Evolutionary conservation across 2,113 vertebrate genomes (phyloP).

Genomic region (Sinocyclocheilus anshuiensis): DNA sequence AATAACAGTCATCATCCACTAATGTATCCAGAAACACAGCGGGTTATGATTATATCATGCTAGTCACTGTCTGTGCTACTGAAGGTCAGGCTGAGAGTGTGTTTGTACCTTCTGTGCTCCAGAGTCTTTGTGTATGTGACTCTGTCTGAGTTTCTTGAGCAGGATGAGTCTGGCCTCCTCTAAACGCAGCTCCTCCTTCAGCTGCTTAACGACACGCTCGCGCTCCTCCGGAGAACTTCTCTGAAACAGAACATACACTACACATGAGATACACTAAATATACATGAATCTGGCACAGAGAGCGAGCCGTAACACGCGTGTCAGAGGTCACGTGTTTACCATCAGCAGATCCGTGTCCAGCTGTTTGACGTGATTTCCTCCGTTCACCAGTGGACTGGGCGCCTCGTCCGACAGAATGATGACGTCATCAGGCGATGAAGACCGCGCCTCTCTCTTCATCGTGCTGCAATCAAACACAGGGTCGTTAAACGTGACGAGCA

Average conservation of each 20-base stretch:
- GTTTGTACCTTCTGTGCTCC: slow-evolving; percentile 83
- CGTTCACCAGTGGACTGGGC: slow-evolving; percentile 86
- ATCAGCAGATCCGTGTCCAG: slow-evolving; percentile 85
- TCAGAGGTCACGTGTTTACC: slow-evolving; percentile 70
- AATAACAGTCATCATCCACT: too few species aligned
- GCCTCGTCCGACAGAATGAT: slow-evolving; percentile 93
- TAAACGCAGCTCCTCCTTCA: slow-evolving; percentile 90
- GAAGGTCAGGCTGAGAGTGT: not conserved
- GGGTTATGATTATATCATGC: too few species aligned
- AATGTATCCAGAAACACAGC: too few species aligned
- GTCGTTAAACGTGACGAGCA: not conserved
- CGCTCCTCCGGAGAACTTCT: slow-evolving; percentile 88
- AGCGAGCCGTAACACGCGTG: too few species aligned
- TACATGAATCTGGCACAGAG: not conserved
- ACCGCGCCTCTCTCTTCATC: slow-evolving; percentile 81
- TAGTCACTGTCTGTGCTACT: too few species aligned
- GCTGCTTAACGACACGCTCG: slow-evolving; percentile 86
- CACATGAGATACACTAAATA: not conserved
- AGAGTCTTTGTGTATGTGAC: slow-evolving; percentile 91
- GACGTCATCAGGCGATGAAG: slow-evolving; percentile 84
- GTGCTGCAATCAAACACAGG: slow-evolving; percentile 65
- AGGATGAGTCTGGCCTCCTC: slow-evolving; percentile 95
- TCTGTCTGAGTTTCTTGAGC: slow-evolving; percentile 92
- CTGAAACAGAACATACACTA: slow-evolving; percentile 61
- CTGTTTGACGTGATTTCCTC: slow-evolving; percentile 80